phyloP scores from a whole-genome alignment of 2,113 vertebrate genomes.

The Callipepla californica region DNA sequence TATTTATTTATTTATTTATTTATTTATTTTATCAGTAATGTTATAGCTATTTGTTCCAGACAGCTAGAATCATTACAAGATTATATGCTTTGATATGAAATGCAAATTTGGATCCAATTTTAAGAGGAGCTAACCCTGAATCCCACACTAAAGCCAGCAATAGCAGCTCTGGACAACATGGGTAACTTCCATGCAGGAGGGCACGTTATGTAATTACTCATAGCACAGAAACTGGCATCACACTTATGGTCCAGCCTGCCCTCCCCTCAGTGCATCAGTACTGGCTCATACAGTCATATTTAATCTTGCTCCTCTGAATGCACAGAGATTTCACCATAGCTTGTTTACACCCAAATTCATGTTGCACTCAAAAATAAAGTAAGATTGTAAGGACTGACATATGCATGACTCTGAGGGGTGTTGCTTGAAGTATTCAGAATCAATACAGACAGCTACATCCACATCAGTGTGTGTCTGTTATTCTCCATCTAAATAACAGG shows the following conservation, averaged over 20 bases:
- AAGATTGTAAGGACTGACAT: neutral
- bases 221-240: neutral
- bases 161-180: neutral
- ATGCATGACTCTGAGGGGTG: neutral
- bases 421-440: neutral
- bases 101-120: neutral
- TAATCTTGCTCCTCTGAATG: neutral
- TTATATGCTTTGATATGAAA: neutral
- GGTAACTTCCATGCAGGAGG: neutral
- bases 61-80: neutral
- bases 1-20: neutral
- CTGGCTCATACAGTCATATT: neutral
- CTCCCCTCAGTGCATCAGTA: fast-evolving
- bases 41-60: neutral
- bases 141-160: neutral
- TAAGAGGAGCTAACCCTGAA: neutral
- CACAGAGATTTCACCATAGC: neutral
- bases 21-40: neutral
- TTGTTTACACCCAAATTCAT: neutral
- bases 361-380: neutral
- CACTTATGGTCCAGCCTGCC: neutral
- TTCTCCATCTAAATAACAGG: neutral
- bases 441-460: neutral
- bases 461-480: neutral
- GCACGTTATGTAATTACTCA: neutral